A percentile compares a stretch with the other conserved stretches of the same genome.
These are phyloP conservation scores for Semnornis frantzii DNA, from an alignment of 2,113 vertebrate genomes.

Conservation along the genomic window DNA sequence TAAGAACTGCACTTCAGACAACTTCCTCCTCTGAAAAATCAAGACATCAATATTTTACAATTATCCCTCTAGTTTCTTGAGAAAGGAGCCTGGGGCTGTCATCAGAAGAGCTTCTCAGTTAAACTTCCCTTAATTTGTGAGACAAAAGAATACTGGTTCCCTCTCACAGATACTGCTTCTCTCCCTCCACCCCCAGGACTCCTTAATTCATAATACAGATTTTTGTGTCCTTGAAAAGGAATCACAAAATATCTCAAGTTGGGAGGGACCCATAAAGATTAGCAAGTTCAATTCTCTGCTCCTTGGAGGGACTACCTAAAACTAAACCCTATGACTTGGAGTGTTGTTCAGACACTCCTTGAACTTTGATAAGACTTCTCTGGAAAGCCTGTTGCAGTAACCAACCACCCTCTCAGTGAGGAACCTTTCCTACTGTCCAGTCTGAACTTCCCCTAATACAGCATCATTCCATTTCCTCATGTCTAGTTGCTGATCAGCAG, in stretches of 20 bases:
- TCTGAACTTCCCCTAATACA: background rate
- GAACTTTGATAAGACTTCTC: background rate
- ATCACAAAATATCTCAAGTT: background rate
- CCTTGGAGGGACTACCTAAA: background rate
- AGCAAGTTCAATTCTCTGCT: too few species aligned
- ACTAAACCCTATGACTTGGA: background rate
- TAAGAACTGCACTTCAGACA: background rate
- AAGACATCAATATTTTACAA: background rate
- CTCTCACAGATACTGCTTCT: background rate
- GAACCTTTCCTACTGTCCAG: background rate
- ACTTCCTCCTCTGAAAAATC: background rate
- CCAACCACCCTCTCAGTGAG: fast-evolving
- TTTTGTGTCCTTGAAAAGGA: background rate
- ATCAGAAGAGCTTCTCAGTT: background rate
- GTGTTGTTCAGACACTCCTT: background rate
- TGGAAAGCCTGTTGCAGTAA: background rate
- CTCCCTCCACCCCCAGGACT: background rate
- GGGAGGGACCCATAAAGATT: background rate
- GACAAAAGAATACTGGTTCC: background rate
- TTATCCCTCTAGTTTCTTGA: background rate
- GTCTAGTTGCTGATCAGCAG: background rate
- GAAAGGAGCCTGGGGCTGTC: background rate
- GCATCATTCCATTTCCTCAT: background rate
- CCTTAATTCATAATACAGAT: background rate
- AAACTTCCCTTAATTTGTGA: background rate